Percentiles rank a stretch among this genome's conserved stretches.
Conservation (phyloP, 2,797 vertebrate species). For the Novumbra hubbsi region DNA sequence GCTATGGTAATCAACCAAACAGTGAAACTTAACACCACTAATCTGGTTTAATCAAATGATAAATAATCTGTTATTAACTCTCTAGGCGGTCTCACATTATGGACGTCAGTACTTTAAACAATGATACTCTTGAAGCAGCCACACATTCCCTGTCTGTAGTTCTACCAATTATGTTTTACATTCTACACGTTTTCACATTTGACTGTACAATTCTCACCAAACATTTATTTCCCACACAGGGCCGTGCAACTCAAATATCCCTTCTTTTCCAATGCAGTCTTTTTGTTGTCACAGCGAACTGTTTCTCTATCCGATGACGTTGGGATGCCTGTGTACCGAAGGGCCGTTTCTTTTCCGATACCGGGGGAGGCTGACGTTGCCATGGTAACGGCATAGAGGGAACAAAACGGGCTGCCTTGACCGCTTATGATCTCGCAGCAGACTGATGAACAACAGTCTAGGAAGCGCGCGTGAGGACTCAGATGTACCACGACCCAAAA, state of each 20-base stretch:
- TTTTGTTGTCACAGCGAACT: not conserved
- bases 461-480: constrained; percentile 49
- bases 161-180: not conserved
- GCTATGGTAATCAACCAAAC: not conserved
- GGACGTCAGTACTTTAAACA: too few species aligned
- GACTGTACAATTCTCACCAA: not conserved
- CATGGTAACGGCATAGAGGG: constrained; percentile 64
- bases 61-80: not conserved
- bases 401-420: constrained; percentile 28
- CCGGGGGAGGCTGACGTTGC: constrained; percentile 60
- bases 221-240: not conserved
- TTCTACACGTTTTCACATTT: not conserved
- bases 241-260: not conserved
- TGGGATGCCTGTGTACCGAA: constrained; percentile 26
- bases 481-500: constrained; percentile 36
- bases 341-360: constrained; percentile 35
- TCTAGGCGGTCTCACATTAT: not conserved
- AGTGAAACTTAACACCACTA: not conserved
- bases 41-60: not conserved
- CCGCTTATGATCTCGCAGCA: constrained; percentile 49
- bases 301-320: not conserved
- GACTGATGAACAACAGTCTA: constrained; percentile 57
- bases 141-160: not conserved
- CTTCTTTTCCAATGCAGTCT: not conserved
- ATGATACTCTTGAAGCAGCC: too few species aligned